These are phyloP conservation scores for Psix sp. DNA, from an alignment of 1,140 invertebrate species.

Conservation along the genomic window DNA sequence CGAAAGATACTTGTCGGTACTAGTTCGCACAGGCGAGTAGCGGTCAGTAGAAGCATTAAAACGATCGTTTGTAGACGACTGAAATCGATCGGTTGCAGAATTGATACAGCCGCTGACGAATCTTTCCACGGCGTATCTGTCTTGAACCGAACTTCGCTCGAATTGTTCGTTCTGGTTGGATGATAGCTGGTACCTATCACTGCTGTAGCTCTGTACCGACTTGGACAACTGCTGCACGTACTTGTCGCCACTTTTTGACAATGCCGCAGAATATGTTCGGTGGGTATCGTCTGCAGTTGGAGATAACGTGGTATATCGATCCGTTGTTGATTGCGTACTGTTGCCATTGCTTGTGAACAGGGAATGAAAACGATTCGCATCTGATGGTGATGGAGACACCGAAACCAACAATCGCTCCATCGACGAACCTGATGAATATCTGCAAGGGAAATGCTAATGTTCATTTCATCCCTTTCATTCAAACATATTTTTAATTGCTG, in stretches of 20 bases:
- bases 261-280: constrained; percentile 48
- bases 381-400: constrained; percentile 77
- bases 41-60: constrained; percentile 66
- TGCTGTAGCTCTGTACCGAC: constrained; percentile 59
- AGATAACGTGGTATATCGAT: constrained; percentile 60
- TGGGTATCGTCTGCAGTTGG: constrained; percentile 57
- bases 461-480: not conserved
- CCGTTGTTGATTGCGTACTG: constrained; percentile 53
- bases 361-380: constrained; percentile 64
- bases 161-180: constrained; percentile 49
- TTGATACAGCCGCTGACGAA: constrained; percentile 31
- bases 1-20: constrained; percentile 73
- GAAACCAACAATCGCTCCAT: constrained; percentile 71
- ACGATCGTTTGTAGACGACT: constrained; percentile 63
- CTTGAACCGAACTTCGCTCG: constrained; percentile 55
- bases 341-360: constrained; percentile 37
- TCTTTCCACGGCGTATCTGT: constrained; percentile 63
- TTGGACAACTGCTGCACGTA: constrained; percentile 64
- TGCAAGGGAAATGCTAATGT: constrained; percentile 19
- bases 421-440: constrained; percentile 65
- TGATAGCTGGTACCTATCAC: constrained; percentile 61
- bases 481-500: not conserved
- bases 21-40: constrained; percentile 67
- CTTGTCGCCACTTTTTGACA: constrained; percentile 60
- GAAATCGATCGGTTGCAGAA: constrained; percentile 57